Percentiles rank a stretch among this genome's conserved stretches.
Conservation (phyloP, 2,113 vertebrate species). For the Columba janthina region DNA sequence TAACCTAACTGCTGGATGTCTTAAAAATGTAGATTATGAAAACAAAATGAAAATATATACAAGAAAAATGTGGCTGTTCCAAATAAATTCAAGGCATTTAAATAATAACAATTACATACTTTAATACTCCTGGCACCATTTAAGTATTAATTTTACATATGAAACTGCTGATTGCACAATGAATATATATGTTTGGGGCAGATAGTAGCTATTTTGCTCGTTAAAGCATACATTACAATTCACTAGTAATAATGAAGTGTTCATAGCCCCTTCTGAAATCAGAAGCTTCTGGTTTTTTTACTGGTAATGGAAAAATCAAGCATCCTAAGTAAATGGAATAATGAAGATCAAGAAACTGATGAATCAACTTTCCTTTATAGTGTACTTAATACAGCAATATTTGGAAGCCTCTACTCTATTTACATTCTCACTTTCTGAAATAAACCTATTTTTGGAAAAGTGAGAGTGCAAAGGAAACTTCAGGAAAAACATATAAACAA, state of each 20-base stretch:
- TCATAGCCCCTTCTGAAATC: slow-evolving; percentile 5
- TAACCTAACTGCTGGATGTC: neutral
- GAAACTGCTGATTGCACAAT: slow-evolving; percentile 55
- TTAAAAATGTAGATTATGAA: neutral
- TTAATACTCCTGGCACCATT: slow-evolving; percentile 33
- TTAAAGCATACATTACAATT: slow-evolving; percentile 37
- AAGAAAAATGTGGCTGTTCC: slow-evolving; percentile 32
- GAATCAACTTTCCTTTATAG: neutral
- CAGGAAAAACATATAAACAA: neutral
- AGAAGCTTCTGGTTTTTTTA: neutral
- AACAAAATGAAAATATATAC: neutral
- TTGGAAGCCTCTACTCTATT: neutral
- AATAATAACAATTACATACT: slow-evolving; percentile 61
- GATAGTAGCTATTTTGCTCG: slow-evolving; percentile 26
- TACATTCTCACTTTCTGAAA: neutral
- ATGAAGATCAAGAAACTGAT: neutral
- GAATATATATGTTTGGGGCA: slow-evolving; percentile 49
- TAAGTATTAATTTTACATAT: slow-evolving; percentile 61
- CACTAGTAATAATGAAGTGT: neutral
- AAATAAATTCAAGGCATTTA: slow-evolving; percentile 54
- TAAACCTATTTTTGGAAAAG: neutral
- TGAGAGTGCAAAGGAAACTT: neutral
- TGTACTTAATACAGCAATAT: neutral
- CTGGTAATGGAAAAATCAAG: slow-evolving; percentile 43
- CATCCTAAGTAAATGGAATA: neutral